phyloP scores from a whole-genome alignment of 1,140 invertebrate species.

The Aphelinus certus region DNA sequence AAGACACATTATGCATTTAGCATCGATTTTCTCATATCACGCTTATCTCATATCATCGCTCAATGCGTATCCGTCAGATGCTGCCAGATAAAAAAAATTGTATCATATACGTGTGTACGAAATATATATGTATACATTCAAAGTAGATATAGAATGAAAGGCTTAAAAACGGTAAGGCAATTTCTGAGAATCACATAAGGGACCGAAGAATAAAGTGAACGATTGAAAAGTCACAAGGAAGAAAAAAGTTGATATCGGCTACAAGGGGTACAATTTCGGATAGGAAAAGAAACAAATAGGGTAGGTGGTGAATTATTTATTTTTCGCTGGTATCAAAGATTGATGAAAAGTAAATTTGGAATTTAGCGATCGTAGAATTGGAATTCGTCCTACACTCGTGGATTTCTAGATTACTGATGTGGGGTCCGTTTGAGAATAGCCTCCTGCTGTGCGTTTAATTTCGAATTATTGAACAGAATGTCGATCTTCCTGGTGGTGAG shows the following conservation, averaged over 20 bases:
- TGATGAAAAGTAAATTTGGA: slow-evolving; percentile 8
- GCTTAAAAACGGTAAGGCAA: not conserved
- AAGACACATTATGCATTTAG: slow-evolving; percentile 29
- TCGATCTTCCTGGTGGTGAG: no score
- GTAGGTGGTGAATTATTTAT: slow-evolving; percentile 19
- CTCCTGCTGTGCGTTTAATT: no score
- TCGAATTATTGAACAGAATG: no score
- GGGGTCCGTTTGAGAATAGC: no score
- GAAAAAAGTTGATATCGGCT: slow-evolving; percentile 24
- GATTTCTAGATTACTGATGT: no score
- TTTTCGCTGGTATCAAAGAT: slow-evolving; percentile 30
- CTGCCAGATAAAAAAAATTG: slow-evolving; percentile 47
- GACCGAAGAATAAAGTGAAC: slow-evolving; percentile 33
- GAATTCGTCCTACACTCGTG: not conserved
- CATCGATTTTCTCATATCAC: slow-evolving; percentile 49
- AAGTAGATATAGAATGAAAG: slow-evolving; percentile 9
- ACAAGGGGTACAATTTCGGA: slow-evolving; percentile 33
- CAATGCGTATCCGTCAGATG: slow-evolving; percentile 46
- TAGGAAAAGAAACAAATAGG: slow-evolving; percentile 15
- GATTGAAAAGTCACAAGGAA: slow-evolving; percentile 3
- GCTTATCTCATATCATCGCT: slow-evolving; percentile 56
- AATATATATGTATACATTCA: slow-evolving; percentile 41
- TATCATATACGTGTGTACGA: slow-evolving; percentile 50
- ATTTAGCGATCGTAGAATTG: slow-evolving; percentile 7
- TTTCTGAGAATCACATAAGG: slow-evolving; percentile 32